phyloP scores from a whole-genome alignment of 2,888 invertebrate genomes.

The Habrosyne pyritoides region DNA sequence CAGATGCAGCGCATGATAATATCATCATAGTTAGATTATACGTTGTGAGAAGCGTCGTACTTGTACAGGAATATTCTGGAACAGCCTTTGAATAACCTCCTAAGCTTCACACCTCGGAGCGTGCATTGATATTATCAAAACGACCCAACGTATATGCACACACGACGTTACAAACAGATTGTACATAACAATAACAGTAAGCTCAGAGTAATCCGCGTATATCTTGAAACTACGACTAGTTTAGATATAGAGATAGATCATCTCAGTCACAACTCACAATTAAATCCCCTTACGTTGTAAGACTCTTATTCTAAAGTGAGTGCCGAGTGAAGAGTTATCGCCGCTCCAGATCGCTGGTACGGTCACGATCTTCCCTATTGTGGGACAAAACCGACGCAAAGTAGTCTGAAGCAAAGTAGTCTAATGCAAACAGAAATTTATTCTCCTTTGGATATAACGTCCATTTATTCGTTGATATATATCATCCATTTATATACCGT shows the following conservation, averaged over 20 bases:
- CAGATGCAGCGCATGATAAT: constrained; percentile 18
- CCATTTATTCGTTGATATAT: too few species aligned
- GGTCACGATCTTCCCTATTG: constrained; percentile 73
- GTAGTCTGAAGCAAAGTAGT: constrained; percentile 41
- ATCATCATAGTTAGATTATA: constrained; percentile 30
- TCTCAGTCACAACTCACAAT: constrained; percentile 62
- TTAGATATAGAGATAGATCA: constrained; percentile 49
- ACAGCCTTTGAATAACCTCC: constrained; percentile 14
- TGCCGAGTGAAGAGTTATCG: constrained; percentile 62
- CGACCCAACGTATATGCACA: constrained; percentile 8
- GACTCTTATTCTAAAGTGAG: constrained; percentile 48
- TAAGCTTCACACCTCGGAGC: constrained; percentile 26
- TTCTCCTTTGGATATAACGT: too few species aligned
- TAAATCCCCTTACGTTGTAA: constrained; percentile 63
- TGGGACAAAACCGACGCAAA: constrained; percentile 62
- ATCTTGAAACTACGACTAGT: constrained; percentile 27
- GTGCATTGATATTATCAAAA: constrained; percentile 33
- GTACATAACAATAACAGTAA: constrained; percentile 7
- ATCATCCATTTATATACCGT: too few species aligned
- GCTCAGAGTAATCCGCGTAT: constrained; percentile 3
- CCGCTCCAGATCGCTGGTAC: constrained; percentile 59
- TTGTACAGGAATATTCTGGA: constrained; percentile 20
- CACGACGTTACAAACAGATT: background rate
- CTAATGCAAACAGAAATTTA: constrained; percentile 35
- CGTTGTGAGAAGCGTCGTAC: constrained; percentile 35